Evolutionary conservation across 2,797 vertebrate genomes (phyloP), one percentile per base, ranked within the genome.

Genomic region (Rhyacichthys aspro): DNA sequence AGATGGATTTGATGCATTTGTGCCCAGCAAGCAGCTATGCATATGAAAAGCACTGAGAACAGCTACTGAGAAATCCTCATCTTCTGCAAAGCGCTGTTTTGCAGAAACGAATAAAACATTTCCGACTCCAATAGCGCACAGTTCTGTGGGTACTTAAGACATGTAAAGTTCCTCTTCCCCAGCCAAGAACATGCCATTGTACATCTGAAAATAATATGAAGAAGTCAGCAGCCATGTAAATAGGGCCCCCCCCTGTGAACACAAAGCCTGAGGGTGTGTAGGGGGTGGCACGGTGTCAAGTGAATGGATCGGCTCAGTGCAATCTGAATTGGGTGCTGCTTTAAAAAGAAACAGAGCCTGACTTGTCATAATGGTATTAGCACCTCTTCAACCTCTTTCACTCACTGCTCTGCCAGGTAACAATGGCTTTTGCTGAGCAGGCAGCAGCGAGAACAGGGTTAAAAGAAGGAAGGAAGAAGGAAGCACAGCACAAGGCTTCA

Each of bases 141-240:
- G 28, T 37, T 43, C 78, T 48, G 33, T 59, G 63, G 82, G 72
- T 53, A 14, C 64, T 67, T 47, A 80, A 85, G 56, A 72, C 71
- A 76, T 63, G 67, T 67, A 76, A 81, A 76, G 58, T 67, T 78
- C 63, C 58, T 12, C 0, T 49, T 53, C 36, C 6, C 2, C 69
- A 65, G 72, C 65, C 74, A 74, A 74, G 67, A 81, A 84, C 75
- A 74, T 58, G 73, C 70, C 70, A 71, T 1, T 49, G 74, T 47
- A 72, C 63, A 73, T 83, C 54, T 60, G 76, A 85, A 68, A 78
- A 81, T 74, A 74, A 77, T 50, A 73, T 41, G 39, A 9, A 59
- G 74, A 71, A 48, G 36, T 18, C 65, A 57, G 63, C 43, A 8
- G 66, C 32, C 14, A 8, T 79, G 71, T 70, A 83, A 81, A 83